Base-by-base conservation (phyloP, 2,113 vertebrate genomes). In the Paracyprichromis sp. region DNA sequence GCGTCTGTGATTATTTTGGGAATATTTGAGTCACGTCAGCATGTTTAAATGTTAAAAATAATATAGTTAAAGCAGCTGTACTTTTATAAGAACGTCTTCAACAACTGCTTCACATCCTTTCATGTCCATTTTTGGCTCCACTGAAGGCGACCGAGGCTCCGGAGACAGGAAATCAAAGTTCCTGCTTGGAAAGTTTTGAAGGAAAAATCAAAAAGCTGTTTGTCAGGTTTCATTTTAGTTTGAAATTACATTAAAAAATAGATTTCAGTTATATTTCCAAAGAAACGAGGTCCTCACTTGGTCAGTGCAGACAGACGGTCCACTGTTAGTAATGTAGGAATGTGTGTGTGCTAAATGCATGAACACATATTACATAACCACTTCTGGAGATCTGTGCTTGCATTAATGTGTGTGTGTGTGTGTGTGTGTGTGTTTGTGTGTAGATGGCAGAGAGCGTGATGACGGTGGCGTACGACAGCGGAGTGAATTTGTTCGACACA, bases 401-500 rank as follows among this genome's bases (percentile, higher is more conserved):
- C 45, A 53, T 76, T 85, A 45, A 82, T 73, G 40, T 81, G 17
- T 17, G 29, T 16, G 8, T 63, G 29, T 59, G 8, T 63, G 29
- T 59, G 10, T 86, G 50, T 80, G 53, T 89, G 56, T 66, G 21
- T 61, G 81, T 61, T 78, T 14, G 16, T 88, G 54, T 81, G 57
- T 71, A 95, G 95, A 92, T 92, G 91, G 95, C 95, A 1, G 95
- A 95, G 59, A 89, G 59, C 7, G 90, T 95, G 85, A 82, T 95
- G 91, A 94, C 93, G 7, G n/a, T 83, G 66, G 95, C 95, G 4
- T 95, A 92, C 52, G 89, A 95, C 88, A 92, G 86, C 2, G 95
- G 95, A 26, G 88, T 95, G 57, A 95, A 95, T 85, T 73, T 95
- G 86, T 95, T 95, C 11, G 95, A 95, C 90, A 95, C 93, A 9